These are phyloP conservation scores for Paragorgia papillata DNA, from an alignment of 92 coral and sea anemone species.

Conservation along the genomic window DNA sequence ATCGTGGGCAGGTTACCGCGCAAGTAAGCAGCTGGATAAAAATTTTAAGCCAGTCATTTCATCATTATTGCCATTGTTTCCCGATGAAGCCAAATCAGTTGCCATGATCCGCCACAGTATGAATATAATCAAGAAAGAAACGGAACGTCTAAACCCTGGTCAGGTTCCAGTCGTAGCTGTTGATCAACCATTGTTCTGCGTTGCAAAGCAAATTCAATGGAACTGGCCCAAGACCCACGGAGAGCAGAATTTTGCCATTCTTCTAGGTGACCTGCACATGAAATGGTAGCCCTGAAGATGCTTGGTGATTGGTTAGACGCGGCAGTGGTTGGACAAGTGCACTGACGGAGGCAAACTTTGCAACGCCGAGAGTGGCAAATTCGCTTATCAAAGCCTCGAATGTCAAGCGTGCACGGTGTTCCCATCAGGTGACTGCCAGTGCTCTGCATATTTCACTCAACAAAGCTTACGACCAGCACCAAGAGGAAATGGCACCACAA, in stretches of 20 bases:
- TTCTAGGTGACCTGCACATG: conserved; percentile 46
- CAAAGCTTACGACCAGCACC: conserved; percentile 54
- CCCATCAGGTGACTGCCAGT: conserved; percentile 72
- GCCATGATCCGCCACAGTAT: conserved; percentile 46
- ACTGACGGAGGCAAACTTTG: conserved; percentile 33
- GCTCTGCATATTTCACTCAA: conserved; percentile 45
- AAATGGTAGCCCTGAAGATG: conserved; percentile 30
- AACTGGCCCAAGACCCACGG: conserved; percentile 23
- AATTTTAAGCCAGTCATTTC: conserved; percentile 43
- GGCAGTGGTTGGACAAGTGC: conserved; percentile 41
- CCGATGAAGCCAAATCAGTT: conserved; percentile 23
- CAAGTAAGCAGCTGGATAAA: conserved; percentile 36
- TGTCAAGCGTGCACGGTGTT: conserved; percentile 59
- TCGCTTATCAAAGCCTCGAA: conserved; percentile 37
- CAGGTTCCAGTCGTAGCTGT: conserved; percentile 39
- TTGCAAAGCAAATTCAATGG: conserved; percentile 30
- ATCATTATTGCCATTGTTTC: conserved; percentile 31
- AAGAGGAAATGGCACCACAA: conserved; percentile 36
- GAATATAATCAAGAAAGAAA: conserved; percentile 10
- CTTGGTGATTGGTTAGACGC: conserved; percentile 10
- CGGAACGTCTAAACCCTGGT: conserved; percentile 45
- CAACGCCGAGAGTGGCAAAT: conserved; percentile 38
- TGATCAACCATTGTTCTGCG: conserved; percentile 30
- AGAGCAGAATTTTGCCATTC: conserved; percentile 26
- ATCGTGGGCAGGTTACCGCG: conserved; percentile 71